A percentile compares a stretch with the other conserved stretches of the same genome.
These are phyloP conservation scores for Luscinia luscinia DNA, from an alignment of 2,797 vertebrate species.

Conservation along the genomic window DNA sequence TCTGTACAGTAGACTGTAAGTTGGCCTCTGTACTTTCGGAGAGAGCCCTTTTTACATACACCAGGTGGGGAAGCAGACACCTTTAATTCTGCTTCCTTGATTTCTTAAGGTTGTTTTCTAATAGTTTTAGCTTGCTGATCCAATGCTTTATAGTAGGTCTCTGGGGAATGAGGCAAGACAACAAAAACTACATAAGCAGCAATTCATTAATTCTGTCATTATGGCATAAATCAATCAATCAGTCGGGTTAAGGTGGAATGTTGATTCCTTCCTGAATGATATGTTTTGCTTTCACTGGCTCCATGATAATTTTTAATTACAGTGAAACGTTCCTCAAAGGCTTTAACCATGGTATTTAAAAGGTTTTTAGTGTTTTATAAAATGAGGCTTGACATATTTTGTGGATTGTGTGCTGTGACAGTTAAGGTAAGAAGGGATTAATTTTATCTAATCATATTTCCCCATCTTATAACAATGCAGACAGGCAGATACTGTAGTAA, in stretches of 20 bases:
- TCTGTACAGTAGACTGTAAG: neutral
- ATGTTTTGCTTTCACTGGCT: neutral
- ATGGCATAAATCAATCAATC: neutral
- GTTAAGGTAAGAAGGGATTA: neutral
- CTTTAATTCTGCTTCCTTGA: neutral
- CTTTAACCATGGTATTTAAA: neutral
- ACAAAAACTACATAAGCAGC: neutral
- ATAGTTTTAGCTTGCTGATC: neutral
- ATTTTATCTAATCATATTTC: neutral
- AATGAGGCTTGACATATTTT: neutral
- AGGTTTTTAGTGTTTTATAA: neutral
- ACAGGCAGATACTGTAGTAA: neutral
- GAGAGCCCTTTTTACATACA: neutral
- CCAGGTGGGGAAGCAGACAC: neutral
- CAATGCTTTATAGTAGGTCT: neutral
- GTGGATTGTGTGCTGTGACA: neutral
- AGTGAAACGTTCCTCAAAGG: neutral
- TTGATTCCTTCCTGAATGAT: neutral
- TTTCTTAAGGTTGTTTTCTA: neutral
- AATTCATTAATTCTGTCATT: constrained; percentile 18
- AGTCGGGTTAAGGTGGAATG: neutral
- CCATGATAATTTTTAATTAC: neutral
- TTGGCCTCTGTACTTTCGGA: neutral
- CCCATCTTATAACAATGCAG: neutral
- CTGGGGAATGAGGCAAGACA: neutral